phyloP scores from a whole-genome alignment of 2,888 invertebrate species.

The Agrochola circellaris region DNA sequence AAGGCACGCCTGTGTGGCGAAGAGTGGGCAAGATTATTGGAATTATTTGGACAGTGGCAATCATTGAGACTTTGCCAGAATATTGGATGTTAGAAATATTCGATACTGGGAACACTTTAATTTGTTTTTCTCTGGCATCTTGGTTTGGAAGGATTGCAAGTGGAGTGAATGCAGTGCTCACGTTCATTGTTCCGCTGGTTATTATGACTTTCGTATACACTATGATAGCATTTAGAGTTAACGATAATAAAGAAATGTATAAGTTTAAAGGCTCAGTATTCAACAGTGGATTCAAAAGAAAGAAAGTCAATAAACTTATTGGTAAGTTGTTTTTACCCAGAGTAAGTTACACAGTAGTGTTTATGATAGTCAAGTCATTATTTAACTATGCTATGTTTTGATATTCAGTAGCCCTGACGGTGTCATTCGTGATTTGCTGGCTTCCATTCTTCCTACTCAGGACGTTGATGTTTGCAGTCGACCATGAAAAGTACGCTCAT shows the following conservation, averaged over 20 bases:
- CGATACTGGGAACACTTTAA: slow-evolving; percentile 53
- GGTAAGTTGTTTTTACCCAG: slow-evolving; percentile 58
- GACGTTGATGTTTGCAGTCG: slow-evolving; percentile 73
- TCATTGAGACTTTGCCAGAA: slow-evolving; percentile 67
- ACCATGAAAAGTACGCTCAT: slow-evolving; percentile 70
- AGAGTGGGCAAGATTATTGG: slow-evolving; percentile 63
- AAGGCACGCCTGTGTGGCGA: slow-evolving; percentile 55
- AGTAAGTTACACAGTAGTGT: neutral
- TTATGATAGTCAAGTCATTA: neutral
- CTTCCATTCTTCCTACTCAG: slow-evolving; percentile 81
- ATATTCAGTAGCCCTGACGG: slow-evolving; percentile 84
- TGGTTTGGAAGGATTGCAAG: slow-evolving; percentile 49
- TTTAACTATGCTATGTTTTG: slow-evolving; percentile 30
- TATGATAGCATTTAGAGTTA: slow-evolving; percentile 70
- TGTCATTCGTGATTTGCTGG: slow-evolving; percentile 86
- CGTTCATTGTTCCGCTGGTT: slow-evolving; percentile 66
- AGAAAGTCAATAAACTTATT: slow-evolving; percentile 71
- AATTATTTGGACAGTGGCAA: slow-evolving; percentile 66
- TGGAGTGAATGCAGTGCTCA: slow-evolving; percentile 58
- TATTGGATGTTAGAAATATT: slow-evolving; percentile 62
- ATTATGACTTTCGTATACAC: slow-evolving; percentile 69
- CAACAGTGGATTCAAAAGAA: slow-evolving; percentile 66
- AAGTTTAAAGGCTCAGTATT: slow-evolving; percentile 60
- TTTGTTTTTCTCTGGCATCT: slow-evolving; percentile 60
- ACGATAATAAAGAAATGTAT: slow-evolving; percentile 58